A percentile compares a stretch with the other conserved stretches of the same genome.
phyloP scores from a whole-genome alignment of 2,888 invertebrate genomes.

The Podabrus alpinus region DNA sequence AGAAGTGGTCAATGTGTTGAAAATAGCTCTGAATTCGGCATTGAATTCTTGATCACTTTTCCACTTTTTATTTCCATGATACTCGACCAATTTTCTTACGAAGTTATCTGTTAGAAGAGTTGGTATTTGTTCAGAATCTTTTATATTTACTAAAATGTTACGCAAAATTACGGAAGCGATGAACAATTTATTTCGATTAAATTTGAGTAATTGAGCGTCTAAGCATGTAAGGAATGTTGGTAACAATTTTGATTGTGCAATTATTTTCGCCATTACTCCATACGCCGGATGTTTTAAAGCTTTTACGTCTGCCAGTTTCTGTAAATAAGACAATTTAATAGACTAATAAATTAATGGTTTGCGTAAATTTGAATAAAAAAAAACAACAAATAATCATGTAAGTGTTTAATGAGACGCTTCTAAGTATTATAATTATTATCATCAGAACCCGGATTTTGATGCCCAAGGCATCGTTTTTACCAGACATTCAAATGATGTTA shows the following conservation, averaged over 20 bases:
- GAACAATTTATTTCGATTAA: constrained; percentile 64
- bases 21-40: constrained; percentile 61
- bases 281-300: constrained; percentile 68
- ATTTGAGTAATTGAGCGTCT: constrained; percentile 57
- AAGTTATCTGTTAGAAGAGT: constrained; percentile 67
- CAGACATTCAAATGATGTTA: too few species aligned
- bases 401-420: neutral
- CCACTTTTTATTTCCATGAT: constrained; percentile 64
- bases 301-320: constrained; percentile 64
- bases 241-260: constrained; percentile 60
- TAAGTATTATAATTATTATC: neutral
- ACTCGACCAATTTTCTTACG: constrained; percentile 65
- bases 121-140: constrained; percentile 60
- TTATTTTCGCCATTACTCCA: constrained; percentile 61
- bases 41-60: constrained; percentile 64
- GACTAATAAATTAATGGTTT: neutral
- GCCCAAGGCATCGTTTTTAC: neutral
- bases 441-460: neutral
- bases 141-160: constrained; percentile 57
- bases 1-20: constrained; percentile 58
- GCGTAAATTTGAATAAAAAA: neutral
- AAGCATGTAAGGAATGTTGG: constrained; percentile 62
- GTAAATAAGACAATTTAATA: constrained; percentile 43
- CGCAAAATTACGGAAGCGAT: constrained; percentile 64
- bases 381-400: neutral